A percentile compares a stretch with the other conserved stretches of the same genome.
phyloP scores from a whole-genome alignment of 1,140 invertebrate genomes.

The Himalopsyche phryganea region DNA sequence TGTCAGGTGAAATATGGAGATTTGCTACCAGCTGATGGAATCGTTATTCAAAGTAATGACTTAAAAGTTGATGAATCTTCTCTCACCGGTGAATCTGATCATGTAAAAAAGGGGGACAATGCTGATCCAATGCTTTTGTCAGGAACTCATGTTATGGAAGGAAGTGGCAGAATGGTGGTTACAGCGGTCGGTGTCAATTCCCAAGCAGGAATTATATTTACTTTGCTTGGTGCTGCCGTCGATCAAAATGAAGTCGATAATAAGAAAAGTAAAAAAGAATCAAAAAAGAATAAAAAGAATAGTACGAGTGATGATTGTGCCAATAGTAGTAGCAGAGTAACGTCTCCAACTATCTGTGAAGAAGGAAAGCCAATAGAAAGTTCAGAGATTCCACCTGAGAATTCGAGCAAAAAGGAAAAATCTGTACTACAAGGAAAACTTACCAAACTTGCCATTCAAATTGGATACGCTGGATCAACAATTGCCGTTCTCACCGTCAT shows the following conservation, averaged over 20 bases:
- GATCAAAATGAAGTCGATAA: constrained; percentile 47
- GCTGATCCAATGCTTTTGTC: constrained; percentile 64
- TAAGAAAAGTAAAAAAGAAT: constrained; percentile 23
- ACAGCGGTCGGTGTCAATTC: constrained; percentile 80
- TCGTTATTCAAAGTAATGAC: constrained; percentile 69
- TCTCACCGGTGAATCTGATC: constrained; percentile 71
- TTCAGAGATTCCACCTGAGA: constrained; percentile 20
- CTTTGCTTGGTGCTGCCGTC: constrained; percentile 51
- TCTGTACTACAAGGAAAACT: constrained; percentile 86
- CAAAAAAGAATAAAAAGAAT: constrained; percentile 41
- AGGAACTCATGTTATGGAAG: constrained; percentile 64
- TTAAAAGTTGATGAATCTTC: constrained; percentile 72
- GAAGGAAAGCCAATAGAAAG: constrained; percentile 25
- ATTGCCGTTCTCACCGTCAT: constrained; percentile 84
- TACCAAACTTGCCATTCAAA: constrained; percentile 85
- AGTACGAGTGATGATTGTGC: constrained; percentile 24
- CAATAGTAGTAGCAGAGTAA: constrained; percentile 19
- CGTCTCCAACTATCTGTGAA: constrained; percentile 23
- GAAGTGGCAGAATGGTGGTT: constrained; percentile 79
- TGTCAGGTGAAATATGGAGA: constrained; percentile 64
- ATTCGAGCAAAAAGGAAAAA: constrained; percentile 46
- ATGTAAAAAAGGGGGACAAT: constrained; percentile 63
- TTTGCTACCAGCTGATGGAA: constrained; percentile 67
- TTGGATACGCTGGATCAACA: constrained; percentile 83
- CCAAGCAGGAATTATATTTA: constrained; percentile 80